Base-by-base conservation (phyloP, 2,113 vertebrate species). In the Neotoma lepida region DNA sequence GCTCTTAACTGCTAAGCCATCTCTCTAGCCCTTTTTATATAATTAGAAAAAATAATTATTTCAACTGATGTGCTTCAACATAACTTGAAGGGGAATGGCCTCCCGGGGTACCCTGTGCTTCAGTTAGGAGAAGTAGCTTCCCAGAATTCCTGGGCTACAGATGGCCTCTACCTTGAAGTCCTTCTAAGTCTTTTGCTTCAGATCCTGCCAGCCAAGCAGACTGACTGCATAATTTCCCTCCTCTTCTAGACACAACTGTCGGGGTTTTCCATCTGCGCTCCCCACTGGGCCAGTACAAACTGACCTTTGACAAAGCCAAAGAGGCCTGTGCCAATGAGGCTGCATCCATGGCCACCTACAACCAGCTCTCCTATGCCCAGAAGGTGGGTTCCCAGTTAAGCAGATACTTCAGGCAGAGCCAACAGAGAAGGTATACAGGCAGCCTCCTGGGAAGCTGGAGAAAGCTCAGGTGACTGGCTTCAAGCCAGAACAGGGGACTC, bases 261-360 rank as follows among this genome's bases (percentile, higher is more conserved):
- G 99, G 99, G 2, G 98, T 99, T 77, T 99, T 99, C 96, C 99
- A 99, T 78, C 89, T 98, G 20, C 98, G 98, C 0, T 99, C 99
- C 24, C 96, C 97, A 0, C 58, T 92, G 41, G 99, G 99, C 35
- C 98, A 98, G 94, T 99, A 99, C 98, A 99, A 98, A 77, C 97
- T 99, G 96, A 99, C 98, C 80, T 99, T 98, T 18, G 87, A 97
- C 24, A 97, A 97, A 58, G 99, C 99, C 63, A 98, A 89, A 88
- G 97, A 98, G 81, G 98, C 97, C 77, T 99, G 99, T 76, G 88
- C 89, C 58, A 97, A 97, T 0, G 97, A 98, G 91, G 98, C 98
- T 0, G 99, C 98, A 4, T 95, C 95, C 26, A 9, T 99, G 0
- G 99, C 99, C 0, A 99, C 99, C 0, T 99, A 99, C 86, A 98